Conservation (phyloP, 2,888 invertebrate species). For the Morinoia aosen region DNA sequence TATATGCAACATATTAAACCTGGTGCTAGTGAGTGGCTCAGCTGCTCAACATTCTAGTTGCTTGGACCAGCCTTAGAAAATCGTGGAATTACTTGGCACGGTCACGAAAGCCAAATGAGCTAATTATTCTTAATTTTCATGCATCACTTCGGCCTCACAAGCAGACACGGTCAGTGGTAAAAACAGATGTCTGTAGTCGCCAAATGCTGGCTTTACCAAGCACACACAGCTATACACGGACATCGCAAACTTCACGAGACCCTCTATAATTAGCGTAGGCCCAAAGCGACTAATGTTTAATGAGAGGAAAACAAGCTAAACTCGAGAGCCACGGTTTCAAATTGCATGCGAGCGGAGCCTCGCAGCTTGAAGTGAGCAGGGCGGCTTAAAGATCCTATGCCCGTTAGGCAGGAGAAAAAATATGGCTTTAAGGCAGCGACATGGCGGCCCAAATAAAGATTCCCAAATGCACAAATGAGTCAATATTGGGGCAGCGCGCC, state of each 20-base stretch:
- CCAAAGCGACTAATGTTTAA: not conserved
- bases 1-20: no score
- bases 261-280: not conserved
- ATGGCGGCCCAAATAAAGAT: conserved; percentile 1
- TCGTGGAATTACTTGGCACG: no score
- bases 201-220: no score
- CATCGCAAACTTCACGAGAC: not conserved
- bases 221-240: not conserved
- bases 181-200: not conserved
- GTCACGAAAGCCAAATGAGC: no score
- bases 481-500: not conserved
- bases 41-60: no score
- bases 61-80: no score
- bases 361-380: not conserved
- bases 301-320: not conserved
- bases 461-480: not conserved
- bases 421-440: not conserved
- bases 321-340: not conserved
- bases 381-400: conserved; percentile 4
- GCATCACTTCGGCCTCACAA: not conserved
- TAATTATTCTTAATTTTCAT: no score
- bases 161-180: not conserved
- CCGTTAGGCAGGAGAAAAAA: not conserved
- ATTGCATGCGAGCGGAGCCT: not conserved
- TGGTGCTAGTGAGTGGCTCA: no score